These are phyloP conservation scores for Dicyrtomina minuta DNA, from an alignment of 2,888 invertebrate genomes.

Conservation along the genomic window DNA sequence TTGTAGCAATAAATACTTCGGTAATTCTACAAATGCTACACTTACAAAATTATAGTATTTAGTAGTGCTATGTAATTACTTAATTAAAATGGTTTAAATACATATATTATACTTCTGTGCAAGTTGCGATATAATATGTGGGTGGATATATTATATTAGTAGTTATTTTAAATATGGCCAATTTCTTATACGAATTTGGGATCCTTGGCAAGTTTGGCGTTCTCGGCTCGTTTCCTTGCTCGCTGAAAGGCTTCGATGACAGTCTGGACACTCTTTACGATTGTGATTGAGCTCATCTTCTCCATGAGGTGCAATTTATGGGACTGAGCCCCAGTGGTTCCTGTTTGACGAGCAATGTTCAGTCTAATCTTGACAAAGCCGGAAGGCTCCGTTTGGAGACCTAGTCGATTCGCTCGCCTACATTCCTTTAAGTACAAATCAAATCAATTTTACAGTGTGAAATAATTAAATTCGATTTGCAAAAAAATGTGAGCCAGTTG, in stretches of 20 bases:
- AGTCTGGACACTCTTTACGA: slow-evolving; percentile 50
- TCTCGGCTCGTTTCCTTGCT: slow-evolving; percentile 45
- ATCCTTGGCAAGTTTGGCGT: slow-evolving; percentile 33
- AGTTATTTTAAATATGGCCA: too few species aligned
- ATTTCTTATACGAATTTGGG: neutral
- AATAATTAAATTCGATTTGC: too few species aligned
- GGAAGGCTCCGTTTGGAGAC: slow-evolving; percentile 46
- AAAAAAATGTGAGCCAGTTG: too few species aligned
- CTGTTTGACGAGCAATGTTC: slow-evolving; percentile 45
- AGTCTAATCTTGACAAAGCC: slow-evolving; percentile 45
- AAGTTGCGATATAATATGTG: too few species aligned
- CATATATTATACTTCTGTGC: too few species aligned
- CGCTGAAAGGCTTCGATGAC: slow-evolving; percentile 52
- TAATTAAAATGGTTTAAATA: too few species aligned
- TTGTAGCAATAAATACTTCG: too few species aligned
- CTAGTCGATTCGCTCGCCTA: slow-evolving; percentile 44
- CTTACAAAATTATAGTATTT: too few species aligned
- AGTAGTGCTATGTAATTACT: too few species aligned
- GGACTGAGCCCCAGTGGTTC: slow-evolving; percentile 21
- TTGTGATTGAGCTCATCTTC: slow-evolving; percentile 51
- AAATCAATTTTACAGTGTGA: too few species aligned
- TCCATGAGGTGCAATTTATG: slow-evolving; percentile 43
- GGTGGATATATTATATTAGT: too few species aligned
- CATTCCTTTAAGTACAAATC: slow-evolving; percentile 37
- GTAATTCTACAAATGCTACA: too few species aligned